Evolutionary conservation across 2,113 vertebrate species (phyloP).

Genomic region (Anser brachyrhynchus): DNA sequence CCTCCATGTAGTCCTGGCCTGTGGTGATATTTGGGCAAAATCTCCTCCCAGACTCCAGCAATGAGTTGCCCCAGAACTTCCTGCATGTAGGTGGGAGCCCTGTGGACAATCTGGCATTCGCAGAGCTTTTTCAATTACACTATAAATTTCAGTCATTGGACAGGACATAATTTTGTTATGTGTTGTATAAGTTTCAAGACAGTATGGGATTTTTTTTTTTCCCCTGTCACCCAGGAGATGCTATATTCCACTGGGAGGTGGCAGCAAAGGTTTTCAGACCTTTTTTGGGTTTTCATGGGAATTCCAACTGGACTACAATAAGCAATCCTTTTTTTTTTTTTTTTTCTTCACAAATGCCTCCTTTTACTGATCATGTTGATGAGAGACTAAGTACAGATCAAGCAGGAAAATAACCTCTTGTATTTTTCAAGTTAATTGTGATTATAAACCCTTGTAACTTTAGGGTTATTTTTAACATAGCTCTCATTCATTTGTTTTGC

Average conservation of each 20-base stretch:
- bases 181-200: background rate
- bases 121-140: fast-evolving
- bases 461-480: no score
- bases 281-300: background rate
- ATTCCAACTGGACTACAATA: background rate
- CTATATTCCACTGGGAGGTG: background rate
- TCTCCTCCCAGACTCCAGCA: background rate
- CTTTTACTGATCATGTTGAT: background rate
- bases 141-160: background rate
- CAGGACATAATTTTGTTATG: background rate
- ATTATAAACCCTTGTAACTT: no score
- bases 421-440: no score
- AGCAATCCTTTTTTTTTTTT: background rate
- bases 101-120: fast-evolving
- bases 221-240: background rate
- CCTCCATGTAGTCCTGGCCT: background rate
- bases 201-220: background rate
- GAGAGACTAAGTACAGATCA: background rate
- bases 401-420: background rate
- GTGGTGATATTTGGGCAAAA: background rate
- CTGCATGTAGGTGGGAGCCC: background rate
- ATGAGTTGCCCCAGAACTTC: background rate
- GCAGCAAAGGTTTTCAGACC: background rate
- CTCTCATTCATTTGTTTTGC: background rate
- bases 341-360: background rate